These are phyloP conservation scores for Ophioninae sp. DNA, from an alignment of 2,888 invertebrate species.

Conservation along the genomic window DNA sequence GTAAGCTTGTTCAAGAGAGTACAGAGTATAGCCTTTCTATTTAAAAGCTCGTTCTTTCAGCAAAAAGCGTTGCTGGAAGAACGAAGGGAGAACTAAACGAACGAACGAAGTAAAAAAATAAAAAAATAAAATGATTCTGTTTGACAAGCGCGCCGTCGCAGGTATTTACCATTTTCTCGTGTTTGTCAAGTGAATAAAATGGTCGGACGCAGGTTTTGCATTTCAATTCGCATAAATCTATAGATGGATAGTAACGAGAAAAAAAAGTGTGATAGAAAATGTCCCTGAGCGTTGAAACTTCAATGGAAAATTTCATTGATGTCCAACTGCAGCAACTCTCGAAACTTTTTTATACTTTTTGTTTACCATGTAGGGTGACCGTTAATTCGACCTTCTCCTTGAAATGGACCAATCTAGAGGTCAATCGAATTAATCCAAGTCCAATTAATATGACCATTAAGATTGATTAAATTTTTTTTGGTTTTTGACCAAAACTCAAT, in stretches of 20 bases:
- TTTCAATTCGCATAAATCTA: background rate
- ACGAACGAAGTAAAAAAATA: too few species aligned
- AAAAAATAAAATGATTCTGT: background rate
- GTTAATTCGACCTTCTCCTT: too few species aligned
- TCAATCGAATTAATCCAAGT: too few species aligned
- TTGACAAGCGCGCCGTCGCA: background rate
- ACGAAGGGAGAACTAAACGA: too few species aligned
- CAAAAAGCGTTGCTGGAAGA: background rate
- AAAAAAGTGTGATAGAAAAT: background rate
- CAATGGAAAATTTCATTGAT: background rate
- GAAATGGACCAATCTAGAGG: too few species aligned
- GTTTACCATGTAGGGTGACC: background rate
- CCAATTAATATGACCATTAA: too few species aligned
- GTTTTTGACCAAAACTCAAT: too few species aligned
- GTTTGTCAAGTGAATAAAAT: background rate
- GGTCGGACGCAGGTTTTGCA: background rate
- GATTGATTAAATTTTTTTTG: too few species aligned
- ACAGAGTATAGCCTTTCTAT: background rate
- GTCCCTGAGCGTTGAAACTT: background rate
- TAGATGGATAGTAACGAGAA: background rate
- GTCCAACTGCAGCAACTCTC: background rate
- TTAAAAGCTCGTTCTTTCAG: background rate
- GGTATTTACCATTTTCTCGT: background rate
- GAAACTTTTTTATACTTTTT: background rate
- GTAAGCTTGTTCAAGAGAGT: background rate